These are phyloP conservation scores for Micronycteris hirsuta DNA, from an alignment of 2,113 vertebrate species.

Conservation along the genomic window DNA sequence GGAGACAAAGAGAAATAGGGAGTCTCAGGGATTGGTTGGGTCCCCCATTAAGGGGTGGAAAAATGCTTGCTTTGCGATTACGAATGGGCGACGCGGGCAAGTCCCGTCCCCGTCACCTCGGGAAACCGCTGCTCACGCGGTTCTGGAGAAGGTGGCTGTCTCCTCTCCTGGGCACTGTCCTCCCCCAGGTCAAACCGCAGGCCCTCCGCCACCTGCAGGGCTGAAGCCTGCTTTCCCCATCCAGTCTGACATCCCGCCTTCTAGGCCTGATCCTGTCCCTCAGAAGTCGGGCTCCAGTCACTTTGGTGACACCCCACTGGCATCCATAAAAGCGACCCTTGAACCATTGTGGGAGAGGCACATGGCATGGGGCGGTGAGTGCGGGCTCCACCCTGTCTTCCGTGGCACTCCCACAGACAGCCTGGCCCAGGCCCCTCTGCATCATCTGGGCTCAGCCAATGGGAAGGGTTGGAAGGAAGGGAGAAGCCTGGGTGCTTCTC, in stretches of 20 bases:
- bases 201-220: not conserved
- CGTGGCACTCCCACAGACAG: not conserved
- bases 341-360: accelerated
- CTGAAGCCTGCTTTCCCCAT: accelerated
- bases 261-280: not conserved
- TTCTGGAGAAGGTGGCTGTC: conserved; percentile 51
- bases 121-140: conserved; percentile 52
- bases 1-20: conserved; percentile 77
- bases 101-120: conserved; percentile 20
- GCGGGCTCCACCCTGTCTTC: accelerated
- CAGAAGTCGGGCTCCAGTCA: not conserved
- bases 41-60: conserved; percentile 72
- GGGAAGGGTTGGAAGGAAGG: not conserved
- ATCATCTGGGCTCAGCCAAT: not conserved
- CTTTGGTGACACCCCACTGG: accelerated
- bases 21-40: conserved; percentile 68
- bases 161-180: not conserved
- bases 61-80: conserved; percentile 73
- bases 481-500: not conserved
- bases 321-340: not conserved
- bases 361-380: accelerated
- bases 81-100: not conserved
- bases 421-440: too few relatives aligned
- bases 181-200: not conserved
- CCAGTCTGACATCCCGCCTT: not conserved